Conservation (phyloP, 2,888 invertebrate genomes). For the Meandrusa payeni region DNA sequence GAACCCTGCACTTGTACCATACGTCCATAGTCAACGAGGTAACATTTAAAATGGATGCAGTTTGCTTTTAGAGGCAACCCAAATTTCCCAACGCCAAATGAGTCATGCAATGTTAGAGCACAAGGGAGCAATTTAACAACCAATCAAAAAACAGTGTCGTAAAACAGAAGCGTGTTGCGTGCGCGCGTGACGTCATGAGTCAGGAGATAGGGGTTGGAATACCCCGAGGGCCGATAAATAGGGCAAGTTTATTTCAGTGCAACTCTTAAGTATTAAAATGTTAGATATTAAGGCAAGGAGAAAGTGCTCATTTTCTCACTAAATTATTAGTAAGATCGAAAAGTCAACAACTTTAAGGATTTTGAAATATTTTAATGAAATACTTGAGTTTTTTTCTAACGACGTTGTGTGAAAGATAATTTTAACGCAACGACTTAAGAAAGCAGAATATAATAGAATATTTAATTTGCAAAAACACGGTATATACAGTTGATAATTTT, state of each 20-base stretch:
- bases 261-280: conserved; percentile 19
- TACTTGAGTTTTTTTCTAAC: too few relatives aligned
- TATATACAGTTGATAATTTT: too few relatives aligned
- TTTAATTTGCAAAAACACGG: too few relatives aligned
- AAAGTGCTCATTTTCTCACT: too few relatives aligned
- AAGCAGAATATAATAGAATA: too few relatives aligned
- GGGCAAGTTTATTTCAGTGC: conserved; percentile 41
- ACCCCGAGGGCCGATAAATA: conserved; percentile 52
- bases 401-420: too few relatives aligned
- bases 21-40: too few relatives aligned
- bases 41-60: conserved; percentile 1
- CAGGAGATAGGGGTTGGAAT: conserved; percentile 27
- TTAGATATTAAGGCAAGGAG: conserved; percentile 15
- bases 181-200: conserved; percentile 38
- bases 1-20: too few relatives aligned
- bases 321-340: too few relatives aligned
- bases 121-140: conserved; percentile 23
- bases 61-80: conserved; percentile 1
- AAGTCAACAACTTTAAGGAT: too few relatives aligned
- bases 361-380: too few relatives aligned
- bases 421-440: too few relatives aligned
- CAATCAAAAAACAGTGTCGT: conserved; percentile 23
- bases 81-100: conserved; percentile 35
- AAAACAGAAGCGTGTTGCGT: conserved; percentile 21
- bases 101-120: conserved; percentile 33